These are phyloP conservation scores for Pachycephala philippinensis DNA, from an alignment of 2,113 vertebrate genomes.

Conservation along the genomic window DNA sequence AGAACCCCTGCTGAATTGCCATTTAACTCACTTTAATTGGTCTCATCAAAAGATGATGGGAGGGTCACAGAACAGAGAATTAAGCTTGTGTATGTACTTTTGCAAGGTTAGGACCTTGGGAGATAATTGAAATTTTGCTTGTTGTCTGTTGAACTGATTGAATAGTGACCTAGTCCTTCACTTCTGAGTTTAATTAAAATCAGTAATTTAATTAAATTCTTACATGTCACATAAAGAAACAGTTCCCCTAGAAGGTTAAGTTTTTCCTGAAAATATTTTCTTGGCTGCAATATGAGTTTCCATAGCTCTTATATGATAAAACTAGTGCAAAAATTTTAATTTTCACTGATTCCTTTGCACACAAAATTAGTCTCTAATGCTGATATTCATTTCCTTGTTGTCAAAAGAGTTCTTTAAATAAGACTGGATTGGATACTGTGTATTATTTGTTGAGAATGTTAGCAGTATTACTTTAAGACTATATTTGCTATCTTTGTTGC, in stretches of 20 bases:
- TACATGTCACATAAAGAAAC: neutral
- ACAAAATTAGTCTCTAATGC: neutral
- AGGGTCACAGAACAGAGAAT: neutral
- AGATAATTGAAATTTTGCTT: neutral
- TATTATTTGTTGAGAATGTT: neutral
- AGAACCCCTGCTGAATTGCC: neutral
- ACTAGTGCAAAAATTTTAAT: neutral
- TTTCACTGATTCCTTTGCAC: neutral
- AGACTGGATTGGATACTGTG: neutral
- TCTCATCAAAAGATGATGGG: neutral
- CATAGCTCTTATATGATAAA: neutral
- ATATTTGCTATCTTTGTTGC: neutral
- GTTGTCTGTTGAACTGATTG: neutral
- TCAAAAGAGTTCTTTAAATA: neutral
- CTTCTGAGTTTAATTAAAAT: neutral
- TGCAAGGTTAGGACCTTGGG: neutral
- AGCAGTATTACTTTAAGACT: neutral
- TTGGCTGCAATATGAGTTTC: neutral
- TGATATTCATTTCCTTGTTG: neutral
- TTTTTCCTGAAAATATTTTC: neutral
- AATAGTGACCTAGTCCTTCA: neutral
- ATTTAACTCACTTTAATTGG: neutral
- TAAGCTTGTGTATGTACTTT: neutral
- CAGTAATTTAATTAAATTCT: neutral
- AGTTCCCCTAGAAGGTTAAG: neutral